These are phyloP conservation scores for Micromesistius poutassou DNA, from an alignment of 2,797 vertebrate species.

Conservation along the genomic window DNA sequence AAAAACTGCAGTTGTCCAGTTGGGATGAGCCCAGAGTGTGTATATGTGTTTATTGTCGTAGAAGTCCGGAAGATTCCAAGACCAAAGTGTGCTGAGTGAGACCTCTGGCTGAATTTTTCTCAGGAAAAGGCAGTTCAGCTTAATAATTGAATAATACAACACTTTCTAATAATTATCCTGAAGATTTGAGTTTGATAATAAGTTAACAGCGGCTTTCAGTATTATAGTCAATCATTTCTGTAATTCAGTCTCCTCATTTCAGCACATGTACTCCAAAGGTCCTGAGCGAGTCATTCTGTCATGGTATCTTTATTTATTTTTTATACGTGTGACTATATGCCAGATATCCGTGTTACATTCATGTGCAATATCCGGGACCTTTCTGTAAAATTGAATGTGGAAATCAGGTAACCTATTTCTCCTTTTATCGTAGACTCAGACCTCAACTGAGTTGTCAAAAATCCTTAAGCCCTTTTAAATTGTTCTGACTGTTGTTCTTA, in stretches of 20 bases:
- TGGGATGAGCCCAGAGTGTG: neutral
- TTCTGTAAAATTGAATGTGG: conserved; percentile 26
- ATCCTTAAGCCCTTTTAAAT: neutral
- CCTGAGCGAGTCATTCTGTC: conserved; percentile 12
- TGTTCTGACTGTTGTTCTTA: neutral
- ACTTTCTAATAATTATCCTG: neutral
- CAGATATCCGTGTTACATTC: conserved; percentile 18
- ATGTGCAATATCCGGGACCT: conserved; percentile 25
- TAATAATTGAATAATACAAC: neutral
- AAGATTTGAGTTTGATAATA: conserved; percentile 12
- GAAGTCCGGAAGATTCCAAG: neutral
- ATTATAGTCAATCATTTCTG: conserved; percentile 3
- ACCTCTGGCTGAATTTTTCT: conserved; percentile 33
- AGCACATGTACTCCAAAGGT: conserved; percentile 21
- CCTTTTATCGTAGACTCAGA: neutral
- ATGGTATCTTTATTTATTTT: conserved; percentile 45
- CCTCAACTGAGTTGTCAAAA: conserved; percentile 5
- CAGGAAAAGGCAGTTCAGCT: conserved; percentile 30
- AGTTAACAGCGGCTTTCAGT: conserved; percentile 8
- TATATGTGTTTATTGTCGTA: neutral
- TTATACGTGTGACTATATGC: conserved; percentile 19
- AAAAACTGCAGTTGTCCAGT: neutral
- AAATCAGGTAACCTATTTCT: conserved; percentile 15
- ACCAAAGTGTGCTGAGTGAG: neutral
- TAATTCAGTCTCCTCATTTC: conserved; percentile 15